Conservation (phyloP, 2,797 vertebrate genomes). For the Lepus townsendii region DNA sequence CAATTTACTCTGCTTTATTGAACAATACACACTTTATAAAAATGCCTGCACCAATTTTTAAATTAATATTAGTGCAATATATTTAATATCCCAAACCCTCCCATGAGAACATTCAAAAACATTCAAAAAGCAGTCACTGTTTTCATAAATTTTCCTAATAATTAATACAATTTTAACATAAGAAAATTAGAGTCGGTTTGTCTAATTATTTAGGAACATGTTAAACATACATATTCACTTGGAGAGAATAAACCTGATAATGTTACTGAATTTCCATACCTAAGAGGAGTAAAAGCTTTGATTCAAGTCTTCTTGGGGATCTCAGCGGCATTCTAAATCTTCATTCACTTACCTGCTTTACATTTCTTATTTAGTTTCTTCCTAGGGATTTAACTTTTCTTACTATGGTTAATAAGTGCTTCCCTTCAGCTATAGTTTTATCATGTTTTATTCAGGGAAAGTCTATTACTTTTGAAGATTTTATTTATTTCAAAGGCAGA, state of each 20-base stretch:
- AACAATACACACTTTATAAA: background rate
- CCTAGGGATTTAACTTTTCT: background rate
- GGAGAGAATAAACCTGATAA: background rate
- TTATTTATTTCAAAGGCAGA: too few species aligned
- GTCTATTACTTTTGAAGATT: background rate
- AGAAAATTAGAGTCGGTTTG: constrained; percentile 30
- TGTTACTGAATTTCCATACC: background rate
- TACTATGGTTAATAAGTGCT: background rate
- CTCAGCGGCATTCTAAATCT: constrained; percentile 17
- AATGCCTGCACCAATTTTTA: background rate
- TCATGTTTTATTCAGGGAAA: background rate
- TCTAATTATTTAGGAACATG: background rate
- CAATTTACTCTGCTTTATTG: constrained; percentile 1
- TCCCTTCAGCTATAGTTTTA: constrained; percentile 13
- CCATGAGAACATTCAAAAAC: background rate
- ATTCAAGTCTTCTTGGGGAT: background rate
- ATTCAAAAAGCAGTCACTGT: background rate
- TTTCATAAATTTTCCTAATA: constrained; percentile 42
- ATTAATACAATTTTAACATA: constrained; percentile 36
- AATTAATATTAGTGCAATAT: background rate
- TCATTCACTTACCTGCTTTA: background rate
- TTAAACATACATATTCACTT: background rate
- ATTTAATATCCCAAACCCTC: background rate
- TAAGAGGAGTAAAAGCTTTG: background rate
- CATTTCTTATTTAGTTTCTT: constrained; percentile 25